Base-by-base conservation (phyloP, 2,113 vertebrate genomes). In the Heliornis fulica region DNA sequence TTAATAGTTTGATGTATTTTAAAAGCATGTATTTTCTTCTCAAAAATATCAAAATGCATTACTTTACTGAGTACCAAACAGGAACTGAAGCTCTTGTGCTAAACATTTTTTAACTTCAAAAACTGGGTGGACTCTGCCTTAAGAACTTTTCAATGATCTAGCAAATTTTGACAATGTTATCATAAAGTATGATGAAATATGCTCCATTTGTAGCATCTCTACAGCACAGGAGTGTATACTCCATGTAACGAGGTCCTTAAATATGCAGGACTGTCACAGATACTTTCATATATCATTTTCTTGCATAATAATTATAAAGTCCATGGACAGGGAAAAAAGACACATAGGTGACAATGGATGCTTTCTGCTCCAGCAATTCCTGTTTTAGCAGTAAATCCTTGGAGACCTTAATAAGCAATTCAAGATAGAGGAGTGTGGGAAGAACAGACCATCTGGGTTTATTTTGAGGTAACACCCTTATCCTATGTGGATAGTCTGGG, bases 401-500 rank as follows among this genome's bases (percentile, higher is more conserved):
- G 28, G 34, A 15, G 16, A 3, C 8, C 13, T 46, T 32, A 77
- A 13, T 40, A 65, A 53, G 29, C 21, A 69, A 74, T 17, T 83
- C 11, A 53, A 74, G 9, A 25, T 5, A 45, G 7, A 65, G 16
- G 56, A 92, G 2, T 13, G 3, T 48, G 23, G n/a, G 59, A 63
- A n/a, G n/a, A 76, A 10, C 10, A 48, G 31, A 79, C 0, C 10
- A 41, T 10, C 12, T 68, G 13, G 4, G 1, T 43, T n/a, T 64
- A 10, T 36, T 88, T 63, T 32, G 38, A 32, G 10, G 3, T 28
- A 50, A 4, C 38, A 29, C 6, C 18, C n/a, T 72, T 43, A 56
- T 43, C 10, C 36, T 46, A 1, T 15, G 4, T 36, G 28, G 15
- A 16, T 22, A 72, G 14, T 16, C 20, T 0, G 0, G 8, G 10